A percentile compares a stretch with the other conserved stretches of the same genome.
Conservation (phyloP, 2,113 vertebrate genomes). For the Pelecanus crispus region DNA sequence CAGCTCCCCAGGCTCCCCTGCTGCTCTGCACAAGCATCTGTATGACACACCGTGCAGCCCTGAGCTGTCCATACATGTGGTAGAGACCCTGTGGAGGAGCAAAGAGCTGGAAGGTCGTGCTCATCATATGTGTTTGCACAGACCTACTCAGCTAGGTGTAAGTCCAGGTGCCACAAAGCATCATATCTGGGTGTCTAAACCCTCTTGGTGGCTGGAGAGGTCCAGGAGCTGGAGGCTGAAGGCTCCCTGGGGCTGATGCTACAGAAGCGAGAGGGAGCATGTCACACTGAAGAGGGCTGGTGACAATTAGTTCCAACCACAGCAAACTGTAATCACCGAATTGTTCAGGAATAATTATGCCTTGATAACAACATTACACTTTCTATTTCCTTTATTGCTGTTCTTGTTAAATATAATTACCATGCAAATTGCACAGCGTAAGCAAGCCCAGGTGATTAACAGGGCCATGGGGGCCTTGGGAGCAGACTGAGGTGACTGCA, state of each 20-base stretch:
- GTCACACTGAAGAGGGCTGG: background rate
- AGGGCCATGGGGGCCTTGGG: background rate
- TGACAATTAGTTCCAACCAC: conserved; percentile 35
- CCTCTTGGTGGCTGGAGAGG: background rate
- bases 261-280: background rate
- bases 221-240: background rate
- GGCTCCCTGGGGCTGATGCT: background rate
- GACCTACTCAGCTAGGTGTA: background rate
- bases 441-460: conserved; percentile 63
- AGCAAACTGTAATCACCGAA: conserved; percentile 60
- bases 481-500: conserved; percentile 15
- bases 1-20: background rate
- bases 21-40: rapidly evolving
- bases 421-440: conserved; percentile 58
- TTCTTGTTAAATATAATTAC: conserved; percentile 72
- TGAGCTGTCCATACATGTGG: rapidly evolving
- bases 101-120: background rate
- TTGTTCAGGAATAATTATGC: conserved; percentile 67
- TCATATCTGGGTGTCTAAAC: background rate
- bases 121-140: background rate
- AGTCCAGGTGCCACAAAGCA: background rate
- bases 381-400: conserved; percentile 66
- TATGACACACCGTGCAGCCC: background rate
- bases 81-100: background rate
- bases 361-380: conserved; percentile 66